Evolutionary conservation across 2,113 vertebrate genomes (phyloP).

Genomic region (Rhipidura dahli): DNA sequence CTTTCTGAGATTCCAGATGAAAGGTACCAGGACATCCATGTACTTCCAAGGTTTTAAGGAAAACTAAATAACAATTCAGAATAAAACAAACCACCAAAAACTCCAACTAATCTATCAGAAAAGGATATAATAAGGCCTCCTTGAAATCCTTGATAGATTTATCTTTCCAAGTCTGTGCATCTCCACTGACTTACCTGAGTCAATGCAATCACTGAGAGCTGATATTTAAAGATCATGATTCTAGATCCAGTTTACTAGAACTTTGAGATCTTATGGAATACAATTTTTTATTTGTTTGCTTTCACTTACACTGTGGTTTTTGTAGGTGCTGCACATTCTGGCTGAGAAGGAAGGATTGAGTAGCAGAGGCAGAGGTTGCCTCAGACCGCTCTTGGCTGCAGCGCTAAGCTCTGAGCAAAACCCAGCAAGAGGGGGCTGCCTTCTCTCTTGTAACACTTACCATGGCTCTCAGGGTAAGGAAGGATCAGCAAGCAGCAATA

Average conservation of each 20-base stretch:
- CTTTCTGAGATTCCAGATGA: background rate
- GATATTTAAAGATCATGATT: background rate
- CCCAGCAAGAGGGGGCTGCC: background rate
- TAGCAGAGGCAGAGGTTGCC: background rate
- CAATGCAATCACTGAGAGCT: background rate
- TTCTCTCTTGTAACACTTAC: background rate
- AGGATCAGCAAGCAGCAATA: background rate
- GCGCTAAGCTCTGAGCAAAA: background rate
- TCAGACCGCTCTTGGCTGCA: background rate
- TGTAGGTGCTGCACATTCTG: background rate
- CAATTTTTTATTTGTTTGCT: background rate
- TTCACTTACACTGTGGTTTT: background rate
- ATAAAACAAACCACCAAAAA: background rate
- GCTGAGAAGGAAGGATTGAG: background rate
- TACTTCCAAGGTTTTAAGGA: background rate
- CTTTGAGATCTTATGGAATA: background rate
- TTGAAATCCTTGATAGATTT: background rate
- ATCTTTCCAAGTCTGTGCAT: background rate
- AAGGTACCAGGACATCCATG: fast-evolving
- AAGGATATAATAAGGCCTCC: background rate
- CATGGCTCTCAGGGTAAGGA: background rate
- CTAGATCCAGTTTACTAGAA: background rate
- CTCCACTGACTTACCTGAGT: background rate
- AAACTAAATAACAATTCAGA: background rate
- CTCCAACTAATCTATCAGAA: background rate